Percentiles rank a stretch among this genome's conserved stretches.
Conservation (phyloP, 2,113 vertebrate genomes). For the Leptobrachium ailaonicum region DNA sequence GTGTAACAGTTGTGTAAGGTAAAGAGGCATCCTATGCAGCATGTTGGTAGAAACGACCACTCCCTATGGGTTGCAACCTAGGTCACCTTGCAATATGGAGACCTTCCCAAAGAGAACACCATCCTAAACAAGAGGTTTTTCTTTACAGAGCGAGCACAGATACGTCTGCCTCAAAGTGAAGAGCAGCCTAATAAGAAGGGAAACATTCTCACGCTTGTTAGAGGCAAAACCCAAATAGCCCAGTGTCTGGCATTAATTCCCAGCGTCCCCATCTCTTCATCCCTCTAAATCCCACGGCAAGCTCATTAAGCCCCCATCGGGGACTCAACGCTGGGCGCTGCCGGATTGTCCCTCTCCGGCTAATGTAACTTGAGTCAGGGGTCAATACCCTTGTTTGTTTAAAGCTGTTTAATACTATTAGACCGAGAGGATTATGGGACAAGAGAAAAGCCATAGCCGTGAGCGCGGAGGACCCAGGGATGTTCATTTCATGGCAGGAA, state of each 20-base stretch:
- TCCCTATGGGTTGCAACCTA: no score
- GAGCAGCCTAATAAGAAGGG: no score
- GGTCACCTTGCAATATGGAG: no score
- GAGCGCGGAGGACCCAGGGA: slow-evolving; percentile 5
- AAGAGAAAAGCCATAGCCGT: slow-evolving; percentile 2
- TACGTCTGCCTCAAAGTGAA: no score
- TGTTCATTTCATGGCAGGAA: slow-evolving; percentile 1
- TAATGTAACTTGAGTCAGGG: slow-evolving; percentile 24
- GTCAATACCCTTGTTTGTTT: slow-evolving; percentile 39
- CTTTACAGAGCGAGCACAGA: no score
- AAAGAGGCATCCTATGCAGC: no score
- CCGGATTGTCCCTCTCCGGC: neutral
- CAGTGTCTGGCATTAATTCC: slow-evolving; percentile 6
- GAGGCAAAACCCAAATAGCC: neutral
- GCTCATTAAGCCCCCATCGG: slow-evolving; percentile 25
- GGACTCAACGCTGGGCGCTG: neutral
- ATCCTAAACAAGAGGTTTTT: no score
- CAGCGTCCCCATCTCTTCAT: slow-evolving; percentile 28
- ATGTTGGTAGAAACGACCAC: no score
- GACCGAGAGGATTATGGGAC: slow-evolving; percentile 51
- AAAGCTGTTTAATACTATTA: slow-evolving; percentile 50
- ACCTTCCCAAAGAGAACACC: no score
- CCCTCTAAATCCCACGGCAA: slow-evolving; percentile 35
- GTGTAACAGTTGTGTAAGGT: no score
- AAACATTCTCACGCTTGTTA: neutral